These are phyloP conservation scores for Seriola rivoliana DNA, from an alignment of 2,113 vertebrate species.

Conservation along the genomic window DNA sequence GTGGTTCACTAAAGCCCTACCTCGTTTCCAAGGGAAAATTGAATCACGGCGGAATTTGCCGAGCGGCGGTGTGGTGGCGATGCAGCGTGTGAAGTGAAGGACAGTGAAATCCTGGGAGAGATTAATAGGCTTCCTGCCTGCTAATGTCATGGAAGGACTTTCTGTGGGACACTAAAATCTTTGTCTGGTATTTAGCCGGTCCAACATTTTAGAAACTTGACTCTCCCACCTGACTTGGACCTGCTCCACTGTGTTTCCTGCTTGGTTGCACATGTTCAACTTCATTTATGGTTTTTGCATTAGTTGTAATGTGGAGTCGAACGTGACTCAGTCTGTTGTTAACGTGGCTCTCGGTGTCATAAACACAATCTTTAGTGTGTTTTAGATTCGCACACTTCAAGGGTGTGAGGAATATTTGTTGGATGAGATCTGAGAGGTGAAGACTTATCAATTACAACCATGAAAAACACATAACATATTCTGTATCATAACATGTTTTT, in stretches of 20 bases:
- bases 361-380: too few species aligned
- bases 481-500: too few species aligned
- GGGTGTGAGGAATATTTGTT: too few species aligned
- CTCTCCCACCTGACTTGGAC: background rate
- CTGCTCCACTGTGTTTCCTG: background rate
- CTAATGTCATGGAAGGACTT: constrained; percentile 43
- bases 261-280: background rate
- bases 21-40: constrained; percentile 58
- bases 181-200: background rate
- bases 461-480: too few species aligned
- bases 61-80: constrained; percentile 15
- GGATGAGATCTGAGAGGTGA: too few species aligned
- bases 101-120: constrained; percentile 8
- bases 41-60: constrained; percentile 62
- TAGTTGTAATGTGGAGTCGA: too few species aligned
- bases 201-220: constrained; percentile 10
- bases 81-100: constrained; percentile 14
- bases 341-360: too few species aligned
- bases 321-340: too few species aligned
- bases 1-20: constrained; percentile 58
- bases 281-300: too few species aligned
- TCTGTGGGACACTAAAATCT: constrained; percentile 17
- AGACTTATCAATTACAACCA: too few species aligned
- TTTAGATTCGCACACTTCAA: too few species aligned
- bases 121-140: constrained; percentile 54